Percentiles rank a stretch among this genome's conserved stretches.
phyloP scores from a whole-genome alignment of 2,888 invertebrate genomes.

The Eupithecia centaureata region DNA sequence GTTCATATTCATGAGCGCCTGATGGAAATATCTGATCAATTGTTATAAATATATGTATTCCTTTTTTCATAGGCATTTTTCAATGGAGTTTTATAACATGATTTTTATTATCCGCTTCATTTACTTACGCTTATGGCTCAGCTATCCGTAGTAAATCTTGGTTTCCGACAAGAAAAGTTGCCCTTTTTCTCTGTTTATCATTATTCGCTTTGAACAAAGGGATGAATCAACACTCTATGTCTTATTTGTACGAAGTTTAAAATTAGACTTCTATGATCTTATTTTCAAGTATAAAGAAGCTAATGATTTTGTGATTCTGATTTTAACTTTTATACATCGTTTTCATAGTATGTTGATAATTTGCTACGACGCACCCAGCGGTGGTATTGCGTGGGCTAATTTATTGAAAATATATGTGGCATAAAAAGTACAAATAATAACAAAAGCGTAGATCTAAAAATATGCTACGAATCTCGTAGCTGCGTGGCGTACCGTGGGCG shows the following conservation, averaged over 20 bases:
- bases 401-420: too few species aligned
- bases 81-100: too few species aligned
- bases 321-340: not conserved
- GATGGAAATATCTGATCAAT: not conserved
- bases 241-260: too few species aligned
- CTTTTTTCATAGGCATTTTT: not conserved
- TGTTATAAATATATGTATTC: not conserved
- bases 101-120: not conserved
- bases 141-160: too few species aligned
- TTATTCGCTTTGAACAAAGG: too few species aligned
- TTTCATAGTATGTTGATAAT: not conserved
- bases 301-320: not conserved
- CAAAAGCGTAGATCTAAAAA: constrained; percentile 9
- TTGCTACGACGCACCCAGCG: not conserved
- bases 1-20: not conserved
- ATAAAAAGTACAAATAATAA: not conserved
- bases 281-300: not conserved
- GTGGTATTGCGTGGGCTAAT: not conserved
- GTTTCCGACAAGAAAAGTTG: too few species aligned
- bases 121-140: too few species aligned
- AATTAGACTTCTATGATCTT: not conserved
- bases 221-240: too few species aligned
- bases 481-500: constrained; percentile 28
- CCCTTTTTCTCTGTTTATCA: too few species aligned
- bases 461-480: constrained; percentile 28